These are phyloP conservation scores for Acanthochromis polyacanthus DNA, from an alignment of 2,113 vertebrate genomes.

Conservation along the genomic window DNA sequence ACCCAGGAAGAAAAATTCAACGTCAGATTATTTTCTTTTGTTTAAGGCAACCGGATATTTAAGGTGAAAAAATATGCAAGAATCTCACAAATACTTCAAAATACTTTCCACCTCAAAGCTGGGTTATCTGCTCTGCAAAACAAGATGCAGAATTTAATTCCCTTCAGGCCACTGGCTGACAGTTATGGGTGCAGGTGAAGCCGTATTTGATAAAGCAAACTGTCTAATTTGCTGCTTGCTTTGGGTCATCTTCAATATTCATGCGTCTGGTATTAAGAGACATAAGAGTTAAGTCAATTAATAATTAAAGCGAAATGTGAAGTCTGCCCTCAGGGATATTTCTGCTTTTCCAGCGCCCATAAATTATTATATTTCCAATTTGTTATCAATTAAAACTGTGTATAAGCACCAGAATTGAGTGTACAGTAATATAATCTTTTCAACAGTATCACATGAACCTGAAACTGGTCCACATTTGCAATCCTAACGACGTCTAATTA, in stretches of 20 bases:
- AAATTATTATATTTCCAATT: constrained; percentile 43
- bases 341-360: not conserved
- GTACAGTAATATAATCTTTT: constrained; percentile 32
- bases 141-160: constrained; percentile 21
- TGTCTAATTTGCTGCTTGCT: constrained; percentile 30
- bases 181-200: constrained; percentile 38
- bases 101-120: not conserved
- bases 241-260: constrained; percentile 57
- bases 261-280: constrained; percentile 50
- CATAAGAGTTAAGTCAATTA: constrained; percentile 53
- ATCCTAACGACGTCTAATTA: constrained; percentile 27
- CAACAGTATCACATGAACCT: constrained; percentile 14
- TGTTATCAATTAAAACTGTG: constrained; percentile 50
- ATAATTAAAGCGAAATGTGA: constrained; percentile 60
- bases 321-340: constrained; percentile 22
- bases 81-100: not conserved
- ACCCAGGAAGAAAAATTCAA: constrained; percentile 4
- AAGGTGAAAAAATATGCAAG: not conserved
- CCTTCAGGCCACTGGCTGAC: constrained; percentile 49
- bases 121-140: not conserved
- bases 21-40: constrained; percentile 1
- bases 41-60: not conserved
- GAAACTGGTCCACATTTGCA: constrained; percentile 19
- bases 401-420: constrained; percentile 16
- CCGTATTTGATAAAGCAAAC: constrained; percentile 52